These are phyloP conservation scores for Lepidocyrtinus sp. DNA, from an alignment of 2,888 invertebrate genomes.

Conservation along the genomic window DNA sequence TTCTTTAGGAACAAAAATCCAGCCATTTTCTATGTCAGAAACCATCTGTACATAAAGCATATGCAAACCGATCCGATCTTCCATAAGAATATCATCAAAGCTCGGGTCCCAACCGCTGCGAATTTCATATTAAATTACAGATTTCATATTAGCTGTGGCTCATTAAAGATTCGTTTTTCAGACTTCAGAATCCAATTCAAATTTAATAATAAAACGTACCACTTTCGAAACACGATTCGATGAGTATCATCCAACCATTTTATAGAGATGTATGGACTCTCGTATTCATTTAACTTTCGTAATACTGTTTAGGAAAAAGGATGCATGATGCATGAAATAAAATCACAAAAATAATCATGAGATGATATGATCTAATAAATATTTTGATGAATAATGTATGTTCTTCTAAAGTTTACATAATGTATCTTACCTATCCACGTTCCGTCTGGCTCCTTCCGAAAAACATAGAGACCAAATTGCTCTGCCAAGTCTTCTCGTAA, in stretches of 20 bases:
- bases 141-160: background rate
- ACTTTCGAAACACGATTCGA: slow-evolving; percentile 89
- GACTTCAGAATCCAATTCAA: background rate
- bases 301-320: slow-evolving; percentile 75
- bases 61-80: slow-evolving; percentile 86
- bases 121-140: slow-evolving; percentile 58
- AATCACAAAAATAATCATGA: background rate
- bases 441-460: slow-evolving; percentile 82
- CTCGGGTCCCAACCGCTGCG: slow-evolving; percentile 90
- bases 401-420: background rate
- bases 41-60: slow-evolving; percentile 78
- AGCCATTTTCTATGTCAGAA: slow-evolving; percentile 86
- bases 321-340: background rate
- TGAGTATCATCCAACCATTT: slow-evolving; percentile 82
- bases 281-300: slow-evolving; percentile 95
- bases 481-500: slow-evolving; percentile 84
- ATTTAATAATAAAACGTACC: slow-evolving; percentile 74
- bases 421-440: slow-evolving; percentile 76
- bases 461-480: slow-evolving; percentile 92
- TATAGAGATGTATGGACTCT: slow-evolving; percentile 95
- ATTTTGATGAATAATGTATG: no score
- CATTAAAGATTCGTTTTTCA: slow-evolving; percentile 8
- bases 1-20: slow-evolving; percentile 85
- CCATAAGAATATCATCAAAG: slow-evolving; percentile 87
- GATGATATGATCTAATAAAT: background rate